Conservation (phyloP, 2,888 invertebrate genomes). For the Drosophila neutralis region DNA sequence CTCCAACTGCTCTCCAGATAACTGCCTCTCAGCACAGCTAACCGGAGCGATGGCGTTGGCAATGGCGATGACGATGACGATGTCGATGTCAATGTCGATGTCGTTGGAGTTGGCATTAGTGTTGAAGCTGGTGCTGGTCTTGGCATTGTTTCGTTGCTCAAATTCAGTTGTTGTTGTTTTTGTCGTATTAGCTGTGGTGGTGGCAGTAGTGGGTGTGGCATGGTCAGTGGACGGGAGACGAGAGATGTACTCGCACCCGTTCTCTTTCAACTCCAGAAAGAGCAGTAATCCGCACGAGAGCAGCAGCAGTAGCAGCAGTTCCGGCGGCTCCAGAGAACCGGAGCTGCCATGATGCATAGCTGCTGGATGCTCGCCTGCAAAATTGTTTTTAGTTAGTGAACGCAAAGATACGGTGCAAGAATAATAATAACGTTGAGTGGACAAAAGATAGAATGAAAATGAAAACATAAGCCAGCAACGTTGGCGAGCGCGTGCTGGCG, state of each 20-base stretch:
- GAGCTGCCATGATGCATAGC: conserved; percentile 91
- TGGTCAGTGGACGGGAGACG: conserved; percentile 12
- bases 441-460: conserved; percentile 6
- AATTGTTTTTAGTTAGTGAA: not conserved
- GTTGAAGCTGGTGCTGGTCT: not conserved
- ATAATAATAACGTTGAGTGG: conserved; percentile 9
- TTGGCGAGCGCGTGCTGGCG: conserved; percentile 9
- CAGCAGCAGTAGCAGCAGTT: conserved; percentile 70
- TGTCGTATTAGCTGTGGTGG: not conserved
- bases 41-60: not conserved
- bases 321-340: conserved; percentile 72
- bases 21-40: not conserved
- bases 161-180: not conserved
- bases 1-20: conserved; percentile 3
- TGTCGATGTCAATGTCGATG: not conserved
- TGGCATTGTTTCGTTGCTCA: conserved; percentile 3
- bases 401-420: not conserved
- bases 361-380: conserved; percentile 92
- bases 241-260: not conserved
- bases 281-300: conserved; percentile 69
- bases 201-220: not conserved
- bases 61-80: not conserved
- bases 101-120: not conserved
- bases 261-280: conserved; percentile 54
- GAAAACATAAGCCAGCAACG: conserved; percentile 2